Evolutionary conservation across 2,113 vertebrate species (phyloP), one percentile per base, ranked within the genome.

Genomic region (Desmodus rotundus): DNA sequence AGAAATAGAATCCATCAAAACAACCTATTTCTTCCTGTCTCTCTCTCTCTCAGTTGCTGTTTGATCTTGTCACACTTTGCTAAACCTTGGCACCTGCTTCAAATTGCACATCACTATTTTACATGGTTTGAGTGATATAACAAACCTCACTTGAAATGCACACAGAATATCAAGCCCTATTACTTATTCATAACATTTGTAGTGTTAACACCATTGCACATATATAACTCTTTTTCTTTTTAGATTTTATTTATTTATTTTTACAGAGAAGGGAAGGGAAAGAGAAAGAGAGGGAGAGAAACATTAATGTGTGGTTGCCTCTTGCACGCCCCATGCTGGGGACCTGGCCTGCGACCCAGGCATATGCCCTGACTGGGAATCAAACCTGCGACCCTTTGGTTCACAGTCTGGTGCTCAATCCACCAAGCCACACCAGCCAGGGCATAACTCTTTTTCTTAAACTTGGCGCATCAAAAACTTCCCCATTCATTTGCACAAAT

Each of bases 1-100:
- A 96, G 72, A 68, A 93, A 89, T 73, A 41, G 56, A 92, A 68
- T 86, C 65, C 74, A 94, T 87, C 4, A 50, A 93, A 97, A 92
- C 6, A 68, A 89, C 67, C 67, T 73, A 36, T 93, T 87, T 78
- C 28, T 93, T 54, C 43, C 10, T 93, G 28, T 54, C 8, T 45
- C 41, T 80, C 38, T 80, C 38, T 83, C 52, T 94, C n/a, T 87
- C 68, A 91, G 41, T 89, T 89, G 33, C 26, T 86, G 10, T 90
- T 95, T 96, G 83, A 92, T 80, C 33, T 84, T 50, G 22, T 89
- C 43, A 65, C 63, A 76, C 19, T 87, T 26, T 61, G 77, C 72
- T 82, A 96, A 95, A 80, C 87, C 28, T 74, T 93, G 84, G 84
- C 82, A 41, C 80, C 24, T 63, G 17, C 85, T 94, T 94, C 90